These are phyloP conservation scores for Cephus rjabovi DNA, from an alignment of 2,888 invertebrate genomes.

Conservation along the genomic window DNA sequence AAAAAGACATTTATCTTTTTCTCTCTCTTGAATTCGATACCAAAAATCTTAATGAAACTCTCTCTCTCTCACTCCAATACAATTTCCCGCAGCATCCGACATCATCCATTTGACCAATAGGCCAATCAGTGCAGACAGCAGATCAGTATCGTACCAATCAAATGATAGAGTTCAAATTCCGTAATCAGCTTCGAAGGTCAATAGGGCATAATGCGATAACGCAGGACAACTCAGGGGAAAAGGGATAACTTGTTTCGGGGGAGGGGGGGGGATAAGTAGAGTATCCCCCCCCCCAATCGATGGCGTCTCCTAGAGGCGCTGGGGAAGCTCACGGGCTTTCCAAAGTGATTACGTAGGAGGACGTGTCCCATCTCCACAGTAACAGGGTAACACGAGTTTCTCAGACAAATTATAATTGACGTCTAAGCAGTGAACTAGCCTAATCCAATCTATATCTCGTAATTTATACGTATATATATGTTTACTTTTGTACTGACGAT, in stretches of 20 bases:
- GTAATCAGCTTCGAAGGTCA: not conserved
- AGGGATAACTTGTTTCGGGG: not conserved
- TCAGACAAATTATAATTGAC: constrained; percentile 7
- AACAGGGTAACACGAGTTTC: constrained; percentile 21
- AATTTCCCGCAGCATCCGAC: not conserved
- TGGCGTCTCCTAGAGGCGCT: constrained; percentile 19
- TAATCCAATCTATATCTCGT: not conserved
- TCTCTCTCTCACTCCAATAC: not conserved
- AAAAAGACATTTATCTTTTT: not conserved
- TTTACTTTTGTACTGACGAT: not conserved
- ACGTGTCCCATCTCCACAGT: constrained; percentile 22
- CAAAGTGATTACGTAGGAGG: constrained; percentile 32
- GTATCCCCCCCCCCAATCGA: constrained; percentile 3
- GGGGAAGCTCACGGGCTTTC: constrained; percentile 31
- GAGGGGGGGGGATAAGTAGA: not conserved
- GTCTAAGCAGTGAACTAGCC: constrained; percentile 1
- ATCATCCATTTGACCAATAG: not conserved
- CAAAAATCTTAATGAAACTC: not conserved
- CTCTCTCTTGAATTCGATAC: not conserved
- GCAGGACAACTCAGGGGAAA: not conserved
- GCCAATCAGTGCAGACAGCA: not conserved
- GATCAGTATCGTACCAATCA: not conserved
- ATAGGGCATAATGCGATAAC: not conserved
- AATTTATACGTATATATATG: not conserved
- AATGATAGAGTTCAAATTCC: not conserved